Conservation (phyloP, 1,140 invertebrate genomes). For the Rhynchophorus ferrugineus region DNA sequence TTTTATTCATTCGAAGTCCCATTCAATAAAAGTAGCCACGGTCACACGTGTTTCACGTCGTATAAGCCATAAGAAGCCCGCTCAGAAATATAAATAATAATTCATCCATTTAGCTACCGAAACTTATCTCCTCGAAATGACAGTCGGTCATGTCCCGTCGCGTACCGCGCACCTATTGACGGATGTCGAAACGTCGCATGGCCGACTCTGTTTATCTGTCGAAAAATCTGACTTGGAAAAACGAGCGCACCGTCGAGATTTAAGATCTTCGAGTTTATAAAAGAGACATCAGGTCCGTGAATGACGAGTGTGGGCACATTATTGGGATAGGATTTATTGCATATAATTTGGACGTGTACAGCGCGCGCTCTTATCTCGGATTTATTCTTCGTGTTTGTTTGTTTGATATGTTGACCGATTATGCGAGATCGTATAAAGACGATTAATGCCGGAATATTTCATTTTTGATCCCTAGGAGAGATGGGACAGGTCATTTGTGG, state of each 20-base stretch:
- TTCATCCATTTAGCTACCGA: background rate
- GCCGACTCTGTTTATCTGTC: background rate
- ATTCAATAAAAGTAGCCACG: background rate
- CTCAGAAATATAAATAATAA: slow-evolving; percentile 1
- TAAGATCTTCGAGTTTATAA: background rate
- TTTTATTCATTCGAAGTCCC: slow-evolving; percentile 1
- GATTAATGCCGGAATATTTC: too few relatives aligned
- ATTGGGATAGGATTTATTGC: background rate
- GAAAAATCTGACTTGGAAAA: slow-evolving; percentile 7
- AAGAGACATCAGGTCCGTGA: background rate
- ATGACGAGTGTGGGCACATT: background rate
- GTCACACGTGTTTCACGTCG: slow-evolving; percentile 3
- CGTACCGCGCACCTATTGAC: background rate
- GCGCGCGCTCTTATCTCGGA: too few relatives aligned
- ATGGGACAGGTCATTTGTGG: too few relatives aligned
- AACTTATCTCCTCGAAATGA: slow-evolving; percentile 5
- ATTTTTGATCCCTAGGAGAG: too few relatives aligned
- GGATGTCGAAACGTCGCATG: background rate
- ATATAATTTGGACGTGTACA: too few relatives aligned
- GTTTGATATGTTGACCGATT: too few relatives aligned
- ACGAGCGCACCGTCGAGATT: background rate
- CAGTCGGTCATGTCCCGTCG: background rate
- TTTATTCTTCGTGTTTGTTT: too few relatives aligned
- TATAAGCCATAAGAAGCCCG: background rate
- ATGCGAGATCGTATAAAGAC: too few relatives aligned